phyloP scores from a whole-genome alignment of 2,113 vertebrate genomes.

The Sporophila hypoxantha region DNA sequence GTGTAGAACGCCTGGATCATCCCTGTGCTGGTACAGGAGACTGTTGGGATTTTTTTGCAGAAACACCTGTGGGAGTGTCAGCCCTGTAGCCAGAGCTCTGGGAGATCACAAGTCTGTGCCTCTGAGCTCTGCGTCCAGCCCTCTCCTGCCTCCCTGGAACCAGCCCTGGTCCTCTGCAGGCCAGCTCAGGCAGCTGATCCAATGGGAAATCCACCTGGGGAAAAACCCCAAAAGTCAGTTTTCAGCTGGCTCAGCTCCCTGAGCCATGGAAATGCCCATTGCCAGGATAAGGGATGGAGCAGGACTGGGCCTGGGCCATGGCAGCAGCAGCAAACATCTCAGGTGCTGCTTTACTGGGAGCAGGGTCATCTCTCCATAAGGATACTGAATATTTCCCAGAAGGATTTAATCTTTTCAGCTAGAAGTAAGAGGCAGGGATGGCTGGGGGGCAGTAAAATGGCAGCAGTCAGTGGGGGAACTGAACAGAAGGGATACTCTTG shows the following conservation, averaged over 20 bases:
- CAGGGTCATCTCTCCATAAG: background rate
- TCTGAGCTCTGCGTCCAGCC: background rate
- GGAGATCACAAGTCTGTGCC: background rate
- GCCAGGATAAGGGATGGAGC: background rate
- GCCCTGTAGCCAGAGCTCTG: background rate
- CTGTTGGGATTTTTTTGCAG: background rate
- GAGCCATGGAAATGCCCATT: background rate
- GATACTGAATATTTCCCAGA: background rate
- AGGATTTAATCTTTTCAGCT: background rate
- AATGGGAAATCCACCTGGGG: background rate
- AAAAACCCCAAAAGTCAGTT: background rate
- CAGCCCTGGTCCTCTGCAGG: background rate
- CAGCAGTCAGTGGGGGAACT: background rate
- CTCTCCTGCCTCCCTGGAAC: background rate
- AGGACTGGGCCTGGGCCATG: background rate
- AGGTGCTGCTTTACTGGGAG: background rate
- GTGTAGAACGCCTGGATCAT: background rate
- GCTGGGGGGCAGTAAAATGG: background rate
- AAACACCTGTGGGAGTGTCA: background rate
- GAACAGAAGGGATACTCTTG: background rate
- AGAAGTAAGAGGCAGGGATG: background rate
- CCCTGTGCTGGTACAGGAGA: background rate
- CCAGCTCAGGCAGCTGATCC: background rate
- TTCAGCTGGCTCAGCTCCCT: background rate
- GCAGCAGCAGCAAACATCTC: background rate